Evolutionary conservation across 1,140 invertebrate species (phyloP).

Genomic region (Brevipalpus yothersi): DNA sequence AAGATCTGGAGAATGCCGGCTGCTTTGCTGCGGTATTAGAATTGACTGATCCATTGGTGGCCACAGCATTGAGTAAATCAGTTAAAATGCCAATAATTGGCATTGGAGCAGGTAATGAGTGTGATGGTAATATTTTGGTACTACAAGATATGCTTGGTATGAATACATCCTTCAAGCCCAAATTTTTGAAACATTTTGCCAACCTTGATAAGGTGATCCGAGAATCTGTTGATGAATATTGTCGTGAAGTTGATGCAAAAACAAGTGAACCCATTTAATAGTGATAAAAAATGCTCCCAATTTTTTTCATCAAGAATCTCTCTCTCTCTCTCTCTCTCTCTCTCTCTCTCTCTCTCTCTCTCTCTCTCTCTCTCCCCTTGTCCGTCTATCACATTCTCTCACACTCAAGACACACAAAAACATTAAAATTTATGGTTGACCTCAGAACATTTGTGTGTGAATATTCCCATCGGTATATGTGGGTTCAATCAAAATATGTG

Average conservation of each 20-base stretch:
- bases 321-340: too few species aligned
- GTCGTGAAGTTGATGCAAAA: not conserved
- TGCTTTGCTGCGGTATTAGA: slow-evolving; percentile 11
- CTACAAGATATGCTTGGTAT: slow-evolving; percentile 13
- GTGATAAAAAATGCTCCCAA: not conserved
- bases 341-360: too few species aligned
- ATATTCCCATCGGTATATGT: too few species aligned
- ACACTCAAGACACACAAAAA: too few species aligned
- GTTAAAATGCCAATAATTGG: slow-evolving; percentile 12
- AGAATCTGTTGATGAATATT: not conserved
- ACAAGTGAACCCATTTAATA: not conserved
- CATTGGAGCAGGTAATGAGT: slow-evolving; percentile 12
- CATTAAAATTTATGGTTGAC: too few species aligned
- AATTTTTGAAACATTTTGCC: not conserved
- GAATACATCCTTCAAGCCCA: slow-evolving; percentile 3
- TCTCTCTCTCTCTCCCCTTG: too few species aligned
- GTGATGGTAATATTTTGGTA: slow-evolving; percentile 14
- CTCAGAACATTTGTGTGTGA: too few species aligned
- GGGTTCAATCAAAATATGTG: too few species aligned
- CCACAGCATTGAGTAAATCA: slow-evolving; percentile 2
- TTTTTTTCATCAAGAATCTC: too few species aligned
- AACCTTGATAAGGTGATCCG: not conserved
- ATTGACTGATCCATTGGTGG: slow-evolving; percentile 10
- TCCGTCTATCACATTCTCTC: too few species aligned
- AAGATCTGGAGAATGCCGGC: slow-evolving; percentile 10